Percentiles rank a stretch among this genome's conserved stretches.
phyloP scores from a whole-genome alignment of 2,113 vertebrate genomes.

The Cisticola juncidis region DNA sequence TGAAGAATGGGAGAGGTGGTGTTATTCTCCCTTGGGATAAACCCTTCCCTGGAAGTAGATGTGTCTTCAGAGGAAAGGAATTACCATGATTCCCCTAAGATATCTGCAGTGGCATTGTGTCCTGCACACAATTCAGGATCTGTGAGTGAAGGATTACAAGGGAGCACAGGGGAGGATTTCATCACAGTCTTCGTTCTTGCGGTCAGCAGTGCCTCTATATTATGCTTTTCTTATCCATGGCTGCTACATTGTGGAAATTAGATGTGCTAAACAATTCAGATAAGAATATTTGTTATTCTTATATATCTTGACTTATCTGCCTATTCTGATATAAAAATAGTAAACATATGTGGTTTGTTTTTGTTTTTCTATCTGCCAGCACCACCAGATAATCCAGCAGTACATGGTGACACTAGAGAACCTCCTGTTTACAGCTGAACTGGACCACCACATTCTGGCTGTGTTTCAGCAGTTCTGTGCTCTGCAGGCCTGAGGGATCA shows the following conservation, averaged over 20 bases:
- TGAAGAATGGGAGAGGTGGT: background rate
- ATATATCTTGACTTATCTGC: background rate
- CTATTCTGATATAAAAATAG: background rate
- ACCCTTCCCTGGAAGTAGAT: background rate
- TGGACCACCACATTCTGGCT: constrained; percentile 95
- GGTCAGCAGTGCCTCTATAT: background rate
- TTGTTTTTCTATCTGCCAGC: constrained; percentile 72
- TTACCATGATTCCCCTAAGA: background rate
- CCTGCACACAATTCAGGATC: background rate
- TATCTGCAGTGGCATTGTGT: background rate
- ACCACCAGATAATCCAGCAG: constrained; percentile 96
- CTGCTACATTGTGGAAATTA: background rate
- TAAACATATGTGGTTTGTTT: background rate
- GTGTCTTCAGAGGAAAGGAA: background rate
- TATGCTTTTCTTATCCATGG: background rate
- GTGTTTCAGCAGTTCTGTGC: constrained; percentile 99
- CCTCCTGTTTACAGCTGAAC: constrained; percentile 95
- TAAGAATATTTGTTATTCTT: background rate
- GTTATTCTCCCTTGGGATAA: background rate
- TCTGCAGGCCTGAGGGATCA: constrained; percentile 84
- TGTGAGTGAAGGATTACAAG: background rate
- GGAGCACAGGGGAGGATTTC: background rate
- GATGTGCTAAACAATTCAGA: background rate
- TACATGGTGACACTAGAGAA: constrained; percentile 98
- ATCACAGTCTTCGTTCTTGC: background rate